Evolutionary conservation across 1,140 invertebrate genomes (phyloP), one percentile per base, ranked within the genome.

Genomic region (Trichomalopsis sarcophagae): DNA sequence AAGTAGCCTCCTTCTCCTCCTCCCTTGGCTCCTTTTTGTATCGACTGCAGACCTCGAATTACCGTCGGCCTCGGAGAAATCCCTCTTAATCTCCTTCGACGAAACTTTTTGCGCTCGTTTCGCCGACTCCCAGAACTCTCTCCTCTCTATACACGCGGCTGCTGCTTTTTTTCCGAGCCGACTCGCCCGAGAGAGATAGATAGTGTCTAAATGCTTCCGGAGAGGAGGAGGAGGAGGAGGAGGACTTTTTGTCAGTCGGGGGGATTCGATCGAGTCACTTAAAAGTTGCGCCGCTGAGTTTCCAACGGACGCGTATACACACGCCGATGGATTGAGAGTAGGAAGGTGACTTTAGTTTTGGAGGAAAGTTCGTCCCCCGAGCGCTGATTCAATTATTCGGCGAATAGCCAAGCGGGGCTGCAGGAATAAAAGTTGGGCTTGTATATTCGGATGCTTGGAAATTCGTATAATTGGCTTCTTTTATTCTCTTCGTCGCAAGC

Each of bases 91-190:
- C 82, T 83, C 62, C 74, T 83, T 83, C 82, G 75, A 77, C 75
- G 82, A 83, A 83, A 83, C 82, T 83, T 83, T 36, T 82, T 82
- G 81, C 55, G 55, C 81, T 82, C 81, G 69, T 76, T 73, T 66
- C 79, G 36, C 21, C 21, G 55, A 62, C 55, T 62, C 55, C 55
- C 55, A 62, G 55, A 62, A 62, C 55, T 62, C 55, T n/a, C 55
- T 17, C 17, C 55, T 62, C 40, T 44, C 40, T 44, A 10, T 44
- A 44, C 9, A 44, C 40, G 9, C 40, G 6, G 17, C 55, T 21
- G 55, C 55, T 62, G 13, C 47, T 50, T 55, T 62, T 62, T 62
- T 62, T 62, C 55, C 55, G 55, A 62, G 55, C 21, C 21, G 55
- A 17, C 55, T 62, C 55, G 55, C 21, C 27, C 27, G 27, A 27